Evolutionary conservation across 2,113 vertebrate species (phyloP), one percentile per base, ranked within the genome.

Genomic region (Podiceps cristatus): DNA sequence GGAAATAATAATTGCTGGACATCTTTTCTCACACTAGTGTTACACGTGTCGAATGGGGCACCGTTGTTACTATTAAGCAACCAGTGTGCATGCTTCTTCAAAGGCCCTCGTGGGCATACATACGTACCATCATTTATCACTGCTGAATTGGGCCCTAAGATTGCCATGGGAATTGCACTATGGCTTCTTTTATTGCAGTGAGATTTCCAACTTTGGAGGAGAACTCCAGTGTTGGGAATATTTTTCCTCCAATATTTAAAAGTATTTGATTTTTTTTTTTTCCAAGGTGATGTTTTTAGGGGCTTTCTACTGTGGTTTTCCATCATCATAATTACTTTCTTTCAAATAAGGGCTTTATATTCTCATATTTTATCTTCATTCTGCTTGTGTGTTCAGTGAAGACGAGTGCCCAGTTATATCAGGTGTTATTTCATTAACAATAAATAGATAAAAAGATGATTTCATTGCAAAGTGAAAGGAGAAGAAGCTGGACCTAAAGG

Each of bases 1-100:
- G 31, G 37, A 93, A 90, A 31, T 88, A 88, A 52, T 88, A 88
- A 95, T 53, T 81, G 72, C 50, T 83, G 72, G 44, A 77, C 40
- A 45, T 77, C 50, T 76, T 71, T 79, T 71, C 63, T 93, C 59
- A n/a, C 24, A 16, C 35, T 31, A 24, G 31, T 62, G n/a, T 69
- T 68, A 28, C 18, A 42, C 4, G 3, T 55, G 20, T 76, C 75
- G 73, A 63, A 81, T 56, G 35, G 71, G 50, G 31, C 42, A 68
- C 66, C 25, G 40, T 75, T 75, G 40, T 68, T 90, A 72, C 27
- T 77, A 71, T 18, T 78, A 58, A 81, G 63, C 63, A 85, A 55
- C 42, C 55, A 67, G 77, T 94, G 94, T 90, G 24, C 18, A 17
- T 62, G 49, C 33, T 56, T 73, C 60, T 78, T 86, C 59, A 52